Evolutionary conservation across 2,888 invertebrate species (phyloP).

Genomic region (Brachypalpus laphriformis): DNA sequence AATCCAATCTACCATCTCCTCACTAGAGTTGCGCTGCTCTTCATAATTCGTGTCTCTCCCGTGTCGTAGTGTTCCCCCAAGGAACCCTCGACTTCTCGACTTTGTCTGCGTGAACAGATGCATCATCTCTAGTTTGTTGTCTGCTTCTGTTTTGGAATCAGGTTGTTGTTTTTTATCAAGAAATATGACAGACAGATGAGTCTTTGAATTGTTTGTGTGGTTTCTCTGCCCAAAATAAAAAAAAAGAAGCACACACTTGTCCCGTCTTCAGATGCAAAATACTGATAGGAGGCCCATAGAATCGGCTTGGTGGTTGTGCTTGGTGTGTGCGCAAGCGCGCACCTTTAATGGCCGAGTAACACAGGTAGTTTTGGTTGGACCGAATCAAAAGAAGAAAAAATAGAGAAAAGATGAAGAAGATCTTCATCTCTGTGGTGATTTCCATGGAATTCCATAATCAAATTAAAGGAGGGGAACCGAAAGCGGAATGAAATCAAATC

Average conservation of each 20-base stretch:
- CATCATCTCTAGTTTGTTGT: slow-evolving; percentile 59
- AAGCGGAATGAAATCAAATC: slow-evolving; percentile 58
- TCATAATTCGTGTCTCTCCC: slow-evolving; percentile 52
- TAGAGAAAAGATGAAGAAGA: slow-evolving; percentile 47
- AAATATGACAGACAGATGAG: slow-evolving; percentile 72
- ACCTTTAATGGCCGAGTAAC: slow-evolving; percentile 65
- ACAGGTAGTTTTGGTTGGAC: slow-evolving; percentile 62
- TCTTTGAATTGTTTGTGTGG: slow-evolving; percentile 63
- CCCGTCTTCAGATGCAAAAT: slow-evolving; percentile 60
- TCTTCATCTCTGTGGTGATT: slow-evolving; percentile 59
- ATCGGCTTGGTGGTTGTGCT: slow-evolving; percentile 10
- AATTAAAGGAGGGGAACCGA: slow-evolving; percentile 58
- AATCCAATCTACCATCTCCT: slow-evolving; percentile 57
- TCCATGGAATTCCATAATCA: slow-evolving; percentile 66
- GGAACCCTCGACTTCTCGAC: slow-evolving; percentile 59
- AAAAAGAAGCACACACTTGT: slow-evolving; percentile 58
- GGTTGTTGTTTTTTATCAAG: slow-evolving; percentile 11
- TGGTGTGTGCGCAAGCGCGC: slow-evolving; percentile 30
- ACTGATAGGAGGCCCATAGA: slow-evolving; percentile 50
- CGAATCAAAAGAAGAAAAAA: background rate
- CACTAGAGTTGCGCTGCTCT: slow-evolving; percentile 20
- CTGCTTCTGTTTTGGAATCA: slow-evolving; percentile 63
- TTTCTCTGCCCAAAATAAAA: slow-evolving; percentile 45
- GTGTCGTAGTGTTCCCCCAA: slow-evolving; percentile 14
- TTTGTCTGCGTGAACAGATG: slow-evolving; percentile 68